Base-by-base conservation (phyloP, 2,888 invertebrate species). In the Yponomeuta plumbellus region DNA sequence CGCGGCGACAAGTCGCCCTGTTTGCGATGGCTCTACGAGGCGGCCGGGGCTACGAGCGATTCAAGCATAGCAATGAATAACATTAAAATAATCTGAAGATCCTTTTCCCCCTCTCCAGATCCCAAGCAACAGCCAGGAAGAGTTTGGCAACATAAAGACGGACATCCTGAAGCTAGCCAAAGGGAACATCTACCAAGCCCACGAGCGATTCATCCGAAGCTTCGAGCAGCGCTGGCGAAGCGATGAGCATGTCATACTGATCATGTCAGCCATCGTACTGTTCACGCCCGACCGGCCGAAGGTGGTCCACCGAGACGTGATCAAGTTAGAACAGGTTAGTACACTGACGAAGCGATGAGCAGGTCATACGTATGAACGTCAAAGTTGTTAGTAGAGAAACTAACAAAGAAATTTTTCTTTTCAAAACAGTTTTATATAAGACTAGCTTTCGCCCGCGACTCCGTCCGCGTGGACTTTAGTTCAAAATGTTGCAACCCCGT, bases 131-230 rank as follows among this genome's bases (percentile, higher is more conserved):
- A 94, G 94, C 71, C 94, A 95, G 75, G 94, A 95, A 72, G 93
- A 94, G 70, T 93, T 95, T 85, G 93, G 95, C 61, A 95, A 94
- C 75, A 95, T 99, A 67, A 96, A 97, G 72, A 94, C 97, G 1
- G 97, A 97, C 74, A 94, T 99, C 39, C 89, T 99, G 66, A 98
- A 98, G 81, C 94, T 97, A 74, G 97, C 97, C 1, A 96, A 97
- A 73, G 96, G 96, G 67, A 95, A 97, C 88, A 93, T 97, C 69
- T 98, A 98, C 85, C 94, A 95, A 70, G 96, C 96, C 76, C 97
- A 97, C 85, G 95, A 97, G 73, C 92, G 94, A 68, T 98, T 97
- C 84, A 95, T 97, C 66, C 93, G 95, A 70, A 95, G 97, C 0
- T 97, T 99, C 81, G 96, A 96, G 78, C 93, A 95, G 62, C 93